A percentile compares a stretch with the other conserved stretches of the same genome.
Evolutionary conservation across 2,797 vertebrate species (phyloP).

Genomic region (Margarornis squamiger): DNA sequence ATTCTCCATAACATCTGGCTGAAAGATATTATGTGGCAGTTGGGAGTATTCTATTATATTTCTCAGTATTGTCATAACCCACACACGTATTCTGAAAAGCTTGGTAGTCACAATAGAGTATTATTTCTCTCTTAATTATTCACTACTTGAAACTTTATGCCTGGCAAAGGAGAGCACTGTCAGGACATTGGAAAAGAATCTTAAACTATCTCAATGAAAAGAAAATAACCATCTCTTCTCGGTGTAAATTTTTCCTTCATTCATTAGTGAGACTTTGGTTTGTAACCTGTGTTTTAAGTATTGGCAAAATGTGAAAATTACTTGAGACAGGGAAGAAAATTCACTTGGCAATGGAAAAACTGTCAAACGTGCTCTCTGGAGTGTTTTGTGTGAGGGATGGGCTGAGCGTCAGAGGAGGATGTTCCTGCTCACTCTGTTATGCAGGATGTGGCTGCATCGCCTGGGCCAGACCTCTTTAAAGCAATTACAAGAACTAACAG

Average conservation of each 20-base stretch:
- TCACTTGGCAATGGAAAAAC: slow-evolving; percentile 1
- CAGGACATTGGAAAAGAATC: neutral
- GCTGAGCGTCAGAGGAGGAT: neutral
- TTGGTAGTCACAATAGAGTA: neutral
- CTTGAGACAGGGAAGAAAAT: neutral
- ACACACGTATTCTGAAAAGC: neutral
- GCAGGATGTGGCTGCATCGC: neutral
- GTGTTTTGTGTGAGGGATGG: slow-evolving; percentile 53
- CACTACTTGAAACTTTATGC: neutral
- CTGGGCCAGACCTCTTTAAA: slow-evolving; percentile 8
- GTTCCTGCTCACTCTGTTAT: slow-evolving; percentile 32
- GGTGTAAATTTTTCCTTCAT: neutral
- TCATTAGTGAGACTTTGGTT: neutral
- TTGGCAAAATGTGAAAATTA: neutral
- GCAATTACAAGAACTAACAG: neutral
- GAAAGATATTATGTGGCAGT: neutral
- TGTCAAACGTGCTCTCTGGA: neutral
- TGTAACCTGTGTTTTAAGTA: neutral
- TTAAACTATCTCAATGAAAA: neutral
- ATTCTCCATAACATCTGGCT: neutral
- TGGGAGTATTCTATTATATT: neutral
- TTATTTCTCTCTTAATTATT: neutral
- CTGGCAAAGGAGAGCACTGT: neutral
- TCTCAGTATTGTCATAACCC: neutral
- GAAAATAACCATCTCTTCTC: neutral